Evolutionary conservation across 2,888 invertebrate genomes (phyloP).

Genomic region (Spilosoma lubricipeda): DNA sequence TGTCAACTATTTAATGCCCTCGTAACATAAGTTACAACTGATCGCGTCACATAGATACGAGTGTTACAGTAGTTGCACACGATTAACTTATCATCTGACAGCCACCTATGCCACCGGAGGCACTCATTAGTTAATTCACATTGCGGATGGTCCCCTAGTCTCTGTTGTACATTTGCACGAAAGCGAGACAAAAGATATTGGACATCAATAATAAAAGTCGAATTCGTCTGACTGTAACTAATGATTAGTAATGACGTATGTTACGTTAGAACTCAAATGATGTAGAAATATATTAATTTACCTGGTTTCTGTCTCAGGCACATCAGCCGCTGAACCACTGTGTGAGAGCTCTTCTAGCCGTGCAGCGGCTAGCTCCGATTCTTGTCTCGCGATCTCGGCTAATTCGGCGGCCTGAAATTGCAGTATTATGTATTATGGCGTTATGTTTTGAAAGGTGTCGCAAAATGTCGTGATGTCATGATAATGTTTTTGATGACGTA

Average conservation of each 20-base stretch:
- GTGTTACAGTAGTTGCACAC: no score
- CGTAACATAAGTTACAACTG: no score
- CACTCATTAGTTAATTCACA: no score
- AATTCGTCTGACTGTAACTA: neutral
- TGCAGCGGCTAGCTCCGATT: constrained; percentile 86
- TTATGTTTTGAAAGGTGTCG: neutral
- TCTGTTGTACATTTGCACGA: no score
- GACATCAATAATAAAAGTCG: neutral
- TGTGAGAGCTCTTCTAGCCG: constrained; percentile 86
- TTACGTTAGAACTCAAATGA: neutral
- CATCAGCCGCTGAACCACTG: constrained; percentile 75
- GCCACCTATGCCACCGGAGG: no score
- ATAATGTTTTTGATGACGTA: neutral
- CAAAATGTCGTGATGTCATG: no score
- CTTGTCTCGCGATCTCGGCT: constrained; percentile 88
- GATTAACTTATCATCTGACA: no score
- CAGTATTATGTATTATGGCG: neutral
- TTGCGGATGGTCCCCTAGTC: no score
- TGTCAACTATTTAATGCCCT: no score
- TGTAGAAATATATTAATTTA: constrained; percentile 37
- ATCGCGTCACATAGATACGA: no score
- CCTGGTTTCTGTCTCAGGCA: constrained; percentile 73
- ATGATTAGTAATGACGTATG: neutral
- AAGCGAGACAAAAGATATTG: neutral
- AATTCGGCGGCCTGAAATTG: constrained; percentile 87